Conservation (phyloP, 2,888 invertebrate species). For the Psylliodes chrysocephalus region DNA sequence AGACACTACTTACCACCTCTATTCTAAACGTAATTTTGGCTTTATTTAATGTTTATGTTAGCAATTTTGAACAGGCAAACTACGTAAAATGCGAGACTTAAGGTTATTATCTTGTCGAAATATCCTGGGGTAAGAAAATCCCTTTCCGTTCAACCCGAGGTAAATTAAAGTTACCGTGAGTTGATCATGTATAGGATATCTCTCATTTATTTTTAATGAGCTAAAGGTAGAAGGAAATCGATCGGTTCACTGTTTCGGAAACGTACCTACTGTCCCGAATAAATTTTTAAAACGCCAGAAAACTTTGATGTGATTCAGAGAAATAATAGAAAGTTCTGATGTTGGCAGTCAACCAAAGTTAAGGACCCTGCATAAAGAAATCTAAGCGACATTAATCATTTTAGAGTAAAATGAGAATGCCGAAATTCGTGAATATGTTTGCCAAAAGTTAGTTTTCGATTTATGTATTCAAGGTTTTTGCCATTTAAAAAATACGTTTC, state of each 20-base stretch:
- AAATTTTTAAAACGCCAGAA: too few relatives aligned
- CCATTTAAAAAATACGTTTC: too few relatives aligned
- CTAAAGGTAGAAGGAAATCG: background rate
- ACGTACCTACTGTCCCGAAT: too few relatives aligned
- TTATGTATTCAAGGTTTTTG: too few relatives aligned
- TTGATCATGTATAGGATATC: constrained; percentile 5
- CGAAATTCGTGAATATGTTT: too few relatives aligned
- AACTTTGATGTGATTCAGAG: too few relatives aligned
- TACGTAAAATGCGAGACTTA: constrained; percentile 1
- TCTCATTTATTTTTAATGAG: constrained; percentile 16
- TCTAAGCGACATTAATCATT: too few relatives aligned
- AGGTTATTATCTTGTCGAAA: background rate
- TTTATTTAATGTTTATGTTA: constrained; percentile 21
- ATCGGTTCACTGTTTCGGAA: constrained; percentile 4
- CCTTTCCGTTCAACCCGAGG: background rate
- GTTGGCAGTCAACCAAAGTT: too few relatives aligned
- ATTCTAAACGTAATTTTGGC: constrained; percentile 9
- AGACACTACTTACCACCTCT: constrained; percentile 5
- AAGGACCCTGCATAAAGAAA: too few relatives aligned
- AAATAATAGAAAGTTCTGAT: too few relatives aligned
- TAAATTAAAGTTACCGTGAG: background rate
- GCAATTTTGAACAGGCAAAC: constrained; percentile 15
- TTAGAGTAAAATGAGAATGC: too few relatives aligned
- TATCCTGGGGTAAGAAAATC: background rate
- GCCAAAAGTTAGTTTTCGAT: too few relatives aligned